Evolutionary conservation across 35 echinoderm and acorn worm genomes (phyloP).

Genomic region (Antedon bifida): DNA sequence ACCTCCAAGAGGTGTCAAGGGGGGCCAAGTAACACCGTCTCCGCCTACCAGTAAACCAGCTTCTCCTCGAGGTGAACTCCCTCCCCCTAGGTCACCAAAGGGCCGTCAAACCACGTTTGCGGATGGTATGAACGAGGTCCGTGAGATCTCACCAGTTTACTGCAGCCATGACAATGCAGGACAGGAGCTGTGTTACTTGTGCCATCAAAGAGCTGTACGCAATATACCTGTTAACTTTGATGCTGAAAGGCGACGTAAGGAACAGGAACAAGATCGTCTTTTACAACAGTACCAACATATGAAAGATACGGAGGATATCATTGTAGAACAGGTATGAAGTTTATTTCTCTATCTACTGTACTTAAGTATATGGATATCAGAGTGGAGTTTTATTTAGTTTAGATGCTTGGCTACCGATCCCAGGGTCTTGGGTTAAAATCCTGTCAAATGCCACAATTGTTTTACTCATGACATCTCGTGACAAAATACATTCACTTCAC

Average conservation of each 20-base stretch:
- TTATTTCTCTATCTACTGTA: background rate
- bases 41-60: constrained; percentile 68
- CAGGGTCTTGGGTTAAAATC: background rate
- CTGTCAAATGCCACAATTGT: background rate
- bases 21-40: constrained; percentile 50
- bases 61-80: constrained; percentile 25
- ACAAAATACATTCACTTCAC: no score
- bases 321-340: constrained; percentile 57
- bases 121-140: constrained; percentile 7
- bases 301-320: constrained; percentile 93
- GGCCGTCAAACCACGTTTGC: constrained; percentile 24
- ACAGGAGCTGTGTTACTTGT: constrained; percentile 88
- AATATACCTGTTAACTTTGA: constrained; percentile 86
- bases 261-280: constrained; percentile 82
- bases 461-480: no score
- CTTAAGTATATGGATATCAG: background rate
- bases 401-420: background rate
- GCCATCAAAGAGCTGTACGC: constrained; percentile 81
- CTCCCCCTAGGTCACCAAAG: constrained; percentile 22
- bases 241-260: constrained; percentile 54
- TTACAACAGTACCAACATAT: constrained; percentile 82
- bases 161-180: constrained; percentile 34
- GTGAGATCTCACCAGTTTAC: constrained; percentile 26
- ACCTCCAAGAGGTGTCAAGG: constrained; percentile 52
- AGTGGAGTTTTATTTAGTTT: no score